Percentiles rank a stretch among this genome's conserved stretches.
Conservation (phyloP, 2,888 invertebrate genomes). For the Achlya flavicornis region DNA sequence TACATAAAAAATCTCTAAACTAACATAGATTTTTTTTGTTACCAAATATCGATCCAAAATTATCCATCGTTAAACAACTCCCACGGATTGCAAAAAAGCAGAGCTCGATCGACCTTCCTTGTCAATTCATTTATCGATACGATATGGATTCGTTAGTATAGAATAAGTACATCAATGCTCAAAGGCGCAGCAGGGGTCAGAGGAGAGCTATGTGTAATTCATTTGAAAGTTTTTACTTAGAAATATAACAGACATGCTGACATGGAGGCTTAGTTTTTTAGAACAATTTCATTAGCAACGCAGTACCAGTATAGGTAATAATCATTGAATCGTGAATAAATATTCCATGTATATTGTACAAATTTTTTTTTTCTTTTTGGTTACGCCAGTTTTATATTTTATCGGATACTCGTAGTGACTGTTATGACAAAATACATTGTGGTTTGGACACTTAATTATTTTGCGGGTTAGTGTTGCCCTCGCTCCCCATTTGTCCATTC, state of each 20-base stretch:
- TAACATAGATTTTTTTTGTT: too few relatives aligned
- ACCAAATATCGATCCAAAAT: too few relatives aligned
- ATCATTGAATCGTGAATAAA: slow-evolving; percentile 13
- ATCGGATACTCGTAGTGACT: too few relatives aligned
- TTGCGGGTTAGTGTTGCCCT: too few relatives aligned
- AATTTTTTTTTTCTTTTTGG: neutral
- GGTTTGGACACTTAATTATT: too few relatives aligned
- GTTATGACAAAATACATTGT: too few relatives aligned
- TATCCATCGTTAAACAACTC: too few relatives aligned
- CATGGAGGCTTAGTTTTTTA: slow-evolving; percentile 40
- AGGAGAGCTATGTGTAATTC: slow-evolving; percentile 56
- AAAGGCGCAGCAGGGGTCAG: slow-evolving; percentile 52
- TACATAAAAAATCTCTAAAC: too few relatives aligned
- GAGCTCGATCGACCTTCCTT: too few relatives aligned
- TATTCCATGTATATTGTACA: neutral
- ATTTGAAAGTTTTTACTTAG: slow-evolving; percentile 52
- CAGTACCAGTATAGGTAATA: slow-evolving; percentile 20
- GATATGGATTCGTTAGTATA: slow-evolving; percentile 10
- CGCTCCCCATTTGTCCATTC: too few relatives aligned
- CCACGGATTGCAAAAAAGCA: too few relatives aligned
- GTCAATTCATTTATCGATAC: neutral
- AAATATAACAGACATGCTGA: slow-evolving; percentile 45
- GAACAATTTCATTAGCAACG: slow-evolving; percentile 32
- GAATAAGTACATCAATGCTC: slow-evolving; percentile 24
- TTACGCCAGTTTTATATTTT: too few relatives aligned